Evolutionary conservation across 2,113 vertebrate species (phyloP).

Genomic region (Rhabdomys dilectus): DNA sequence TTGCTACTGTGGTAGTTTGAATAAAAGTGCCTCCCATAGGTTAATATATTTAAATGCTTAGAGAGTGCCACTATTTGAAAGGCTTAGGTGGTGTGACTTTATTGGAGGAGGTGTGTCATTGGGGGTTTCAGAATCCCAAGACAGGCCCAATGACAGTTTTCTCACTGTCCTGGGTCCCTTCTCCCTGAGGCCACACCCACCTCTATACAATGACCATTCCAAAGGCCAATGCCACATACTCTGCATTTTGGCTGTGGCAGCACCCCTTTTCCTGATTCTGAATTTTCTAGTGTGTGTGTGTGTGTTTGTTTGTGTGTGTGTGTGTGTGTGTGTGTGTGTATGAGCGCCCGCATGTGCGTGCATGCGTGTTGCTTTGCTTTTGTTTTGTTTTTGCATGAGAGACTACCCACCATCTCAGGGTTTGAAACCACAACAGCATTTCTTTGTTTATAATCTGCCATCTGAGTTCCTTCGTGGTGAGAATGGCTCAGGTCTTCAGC

Average conservation of each 20-base stretch:
- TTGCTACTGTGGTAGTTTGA: not conserved
- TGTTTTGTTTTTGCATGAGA: not conserved
- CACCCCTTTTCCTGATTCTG: not conserved
- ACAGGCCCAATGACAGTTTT: not conserved
- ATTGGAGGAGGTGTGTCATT: not conserved
- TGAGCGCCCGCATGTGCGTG: too few relatives aligned
- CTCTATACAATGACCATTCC: not conserved
- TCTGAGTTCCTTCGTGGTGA: not conserved
- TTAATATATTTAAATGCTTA: not conserved
- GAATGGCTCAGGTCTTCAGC: not conserved
- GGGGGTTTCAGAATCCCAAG: not conserved
- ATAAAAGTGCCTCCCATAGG: not conserved
- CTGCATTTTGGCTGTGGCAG: not conserved
- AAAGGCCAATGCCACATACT: not conserved
- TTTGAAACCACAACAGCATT: too few relatives aligned
- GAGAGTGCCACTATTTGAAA: not conserved
- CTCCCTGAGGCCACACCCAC: not conserved
- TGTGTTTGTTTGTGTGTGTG: too few relatives aligned
- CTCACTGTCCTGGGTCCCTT: not conserved
- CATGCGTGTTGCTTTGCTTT: not conserved
- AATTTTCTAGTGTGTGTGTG: not conserved
- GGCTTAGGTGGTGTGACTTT: not conserved
- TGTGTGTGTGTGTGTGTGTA: too few relatives aligned
- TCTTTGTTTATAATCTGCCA: not conserved
- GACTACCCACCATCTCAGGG: not conserved